phyloP scores from a whole-genome alignment of 1,140 invertebrate genomes.

The Drosophila santomea region DNA sequence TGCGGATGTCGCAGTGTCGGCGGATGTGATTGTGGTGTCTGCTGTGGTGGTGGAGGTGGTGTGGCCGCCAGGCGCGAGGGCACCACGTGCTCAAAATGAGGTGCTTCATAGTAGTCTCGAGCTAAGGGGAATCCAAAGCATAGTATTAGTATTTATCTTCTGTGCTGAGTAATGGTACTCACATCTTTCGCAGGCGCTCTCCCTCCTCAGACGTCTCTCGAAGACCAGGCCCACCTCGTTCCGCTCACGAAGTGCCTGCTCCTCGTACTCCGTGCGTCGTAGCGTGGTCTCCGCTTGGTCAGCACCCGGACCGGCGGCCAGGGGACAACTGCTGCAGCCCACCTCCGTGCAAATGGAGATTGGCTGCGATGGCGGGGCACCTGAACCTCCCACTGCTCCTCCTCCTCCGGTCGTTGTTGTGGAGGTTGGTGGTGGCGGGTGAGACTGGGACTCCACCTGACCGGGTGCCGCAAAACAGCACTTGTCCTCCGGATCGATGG shows the following conservation, averaged over 20 bases:
- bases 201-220: conserved; percentile 70
- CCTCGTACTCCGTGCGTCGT: conserved; percentile 60
- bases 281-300: conserved; percentile 52
- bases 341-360: conserved; percentile 78
- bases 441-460: conserved; percentile 58
- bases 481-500: conserved; percentile 83
- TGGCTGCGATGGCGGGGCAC: conserved; percentile 32
- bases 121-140: conserved; percentile 11
- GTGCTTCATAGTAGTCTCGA: conserved; percentile 68
- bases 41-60: conserved; percentile 39
- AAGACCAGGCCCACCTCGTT: conserved; percentile 62
- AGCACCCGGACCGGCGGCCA: conserved; percentile 38
- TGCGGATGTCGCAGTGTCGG: conserved; percentile 71
- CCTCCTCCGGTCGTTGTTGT: conserved; percentile 13
- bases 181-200: conserved; percentile 67
- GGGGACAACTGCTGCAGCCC: conserved; percentile 73
- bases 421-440: conserved; percentile 25
- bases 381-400: conserved; percentile 13
- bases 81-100: conserved; percentile 68
- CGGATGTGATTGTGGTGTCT: conserved; percentile 43
- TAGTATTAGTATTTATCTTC: neutral
- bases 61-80: conserved; percentile 40
- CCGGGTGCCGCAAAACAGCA: conserved; percentile 67
- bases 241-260: conserved; percentile 48
- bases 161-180: conserved; percentile 1